Evolutionary conservation across 2,888 invertebrate species (phyloP), one percentile per base, ranked within the genome.

Genomic region (Limnephilus lunatus): DNA sequence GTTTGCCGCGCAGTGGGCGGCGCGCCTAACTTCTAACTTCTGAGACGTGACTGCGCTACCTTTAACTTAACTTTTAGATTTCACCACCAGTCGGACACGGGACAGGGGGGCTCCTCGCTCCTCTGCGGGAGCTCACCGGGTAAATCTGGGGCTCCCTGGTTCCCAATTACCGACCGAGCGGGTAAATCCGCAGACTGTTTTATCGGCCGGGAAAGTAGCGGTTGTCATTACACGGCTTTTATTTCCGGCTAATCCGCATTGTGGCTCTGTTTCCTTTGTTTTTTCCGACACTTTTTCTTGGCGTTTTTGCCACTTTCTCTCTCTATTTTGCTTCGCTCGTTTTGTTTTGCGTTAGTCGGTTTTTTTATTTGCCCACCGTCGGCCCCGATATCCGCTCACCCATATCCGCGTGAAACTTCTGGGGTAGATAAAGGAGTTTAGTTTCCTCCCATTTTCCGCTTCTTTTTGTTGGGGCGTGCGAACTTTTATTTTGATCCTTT

Each of bases 271-370:
- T 86, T 91, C 90, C 90, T 91, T 68, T 87, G 82, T 83, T 92
- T 91, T 92, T 90, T 87, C 81, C 53, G 85, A 35, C 81, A 83
- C 44, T 89, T 92, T 83, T 90, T 86, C 53, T 91, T 85, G 85
- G 35, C 80, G 44, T 91, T 89, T 91, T 89, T 85, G 83, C 88
- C 92, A 81, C 90, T 91, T 89, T 81, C 91, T 89, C 89, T 89
- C 87, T 83, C 82, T 91, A 91, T 81, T 91, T 88, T 31, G 88
- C 31, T 25, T 80, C 31, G 35, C 88, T 91, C 92, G 90, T 92
- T 93, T 93, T 92, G 92, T 93, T 93, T 93, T 91, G 93, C 93
- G 93, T 93, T 93, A 93, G 93, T 93, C 90, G 93, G 92, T 93
- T 93, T 92, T 92, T 93, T 93, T 93, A 93, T 93, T 93, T 91